Evolutionary conservation across 2,797 vertebrate genomes (phyloP).

Genomic region (Martes flavigula): DNA sequence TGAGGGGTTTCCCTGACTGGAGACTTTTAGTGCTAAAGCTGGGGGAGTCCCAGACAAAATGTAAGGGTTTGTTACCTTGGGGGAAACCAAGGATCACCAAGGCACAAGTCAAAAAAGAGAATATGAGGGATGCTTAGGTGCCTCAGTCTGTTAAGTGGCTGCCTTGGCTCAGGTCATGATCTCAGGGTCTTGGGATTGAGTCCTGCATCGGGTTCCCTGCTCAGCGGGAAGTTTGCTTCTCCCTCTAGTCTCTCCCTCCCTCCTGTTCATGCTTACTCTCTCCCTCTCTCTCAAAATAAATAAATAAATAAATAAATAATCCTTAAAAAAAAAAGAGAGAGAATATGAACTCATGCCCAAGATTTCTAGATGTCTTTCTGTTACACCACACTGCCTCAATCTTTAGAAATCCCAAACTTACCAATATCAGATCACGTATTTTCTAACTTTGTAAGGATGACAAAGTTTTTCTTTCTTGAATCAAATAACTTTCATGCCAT

Average conservation of each 20-base stretch:
- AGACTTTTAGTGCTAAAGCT: background rate
- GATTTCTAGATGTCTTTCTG: background rate
- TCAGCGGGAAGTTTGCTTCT: too few species aligned
- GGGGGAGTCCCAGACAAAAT: background rate
- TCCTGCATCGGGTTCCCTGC: too few species aligned
- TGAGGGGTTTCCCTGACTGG: background rate
- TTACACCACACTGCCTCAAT: background rate
- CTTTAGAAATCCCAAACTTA: background rate
- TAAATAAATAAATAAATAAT: too few species aligned
- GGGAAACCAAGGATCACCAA: background rate
- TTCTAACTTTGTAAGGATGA: background rate
- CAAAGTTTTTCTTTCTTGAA: slow-evolving; percentile 19
- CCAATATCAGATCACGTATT: background rate
- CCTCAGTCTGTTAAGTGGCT: too few species aligned
- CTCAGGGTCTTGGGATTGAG: too few species aligned
- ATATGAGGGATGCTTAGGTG: background rate
- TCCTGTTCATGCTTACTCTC: too few species aligned
- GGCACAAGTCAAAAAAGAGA: background rate
- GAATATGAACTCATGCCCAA: background rate
- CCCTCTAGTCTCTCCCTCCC: too few species aligned
- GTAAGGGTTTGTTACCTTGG: background rate
- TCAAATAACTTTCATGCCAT: background rate
- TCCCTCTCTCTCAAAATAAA: too few species aligned
- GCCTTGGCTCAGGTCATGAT: too few species aligned
- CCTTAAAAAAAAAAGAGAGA: background rate